Conservation (phyloP, 2,888 invertebrate genomes). For the Dugesia japonica region DNA sequence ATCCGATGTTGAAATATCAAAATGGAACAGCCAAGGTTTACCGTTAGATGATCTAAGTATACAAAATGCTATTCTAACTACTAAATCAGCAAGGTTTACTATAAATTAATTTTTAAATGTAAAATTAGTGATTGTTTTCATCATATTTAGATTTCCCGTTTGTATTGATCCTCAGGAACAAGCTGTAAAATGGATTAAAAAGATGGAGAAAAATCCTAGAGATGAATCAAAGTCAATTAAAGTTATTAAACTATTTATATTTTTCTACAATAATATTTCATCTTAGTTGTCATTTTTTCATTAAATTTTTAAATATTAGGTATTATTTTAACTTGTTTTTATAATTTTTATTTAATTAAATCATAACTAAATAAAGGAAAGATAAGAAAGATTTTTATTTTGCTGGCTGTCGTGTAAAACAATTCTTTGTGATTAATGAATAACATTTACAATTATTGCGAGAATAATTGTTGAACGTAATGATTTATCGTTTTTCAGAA, state of each 20-base stretch:
- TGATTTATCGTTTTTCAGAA: no score
- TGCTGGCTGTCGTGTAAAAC: no score
- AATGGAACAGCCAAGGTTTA: constrained; percentile 35
- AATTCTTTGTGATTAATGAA: no score
- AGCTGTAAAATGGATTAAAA: constrained; percentile 35
- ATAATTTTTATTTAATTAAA: neutral
- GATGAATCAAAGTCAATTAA: constrained; percentile 32
- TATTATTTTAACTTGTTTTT: neutral
- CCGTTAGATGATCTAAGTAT: constrained; percentile 35
- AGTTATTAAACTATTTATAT: no score
- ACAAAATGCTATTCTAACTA: constrained; percentile 36
- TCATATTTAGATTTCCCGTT: constrained; percentile 33
- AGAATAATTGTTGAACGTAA: no score
- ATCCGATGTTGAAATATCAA: constrained; percentile 29
- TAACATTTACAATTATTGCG: no score
- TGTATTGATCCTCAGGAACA: constrained; percentile 36
- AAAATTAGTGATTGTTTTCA: neutral
- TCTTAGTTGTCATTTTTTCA: neutral
- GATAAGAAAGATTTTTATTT: no score
- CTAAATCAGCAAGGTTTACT: constrained; percentile 26
- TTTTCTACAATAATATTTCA: no score
- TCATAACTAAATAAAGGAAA: neutral
- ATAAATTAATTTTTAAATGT: neutral
- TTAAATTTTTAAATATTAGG: neutral
- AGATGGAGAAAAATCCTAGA: constrained; percentile 34